Conservation (phyloP, 2,113 vertebrate genomes). For the Atractosteus spatula region DNA sequence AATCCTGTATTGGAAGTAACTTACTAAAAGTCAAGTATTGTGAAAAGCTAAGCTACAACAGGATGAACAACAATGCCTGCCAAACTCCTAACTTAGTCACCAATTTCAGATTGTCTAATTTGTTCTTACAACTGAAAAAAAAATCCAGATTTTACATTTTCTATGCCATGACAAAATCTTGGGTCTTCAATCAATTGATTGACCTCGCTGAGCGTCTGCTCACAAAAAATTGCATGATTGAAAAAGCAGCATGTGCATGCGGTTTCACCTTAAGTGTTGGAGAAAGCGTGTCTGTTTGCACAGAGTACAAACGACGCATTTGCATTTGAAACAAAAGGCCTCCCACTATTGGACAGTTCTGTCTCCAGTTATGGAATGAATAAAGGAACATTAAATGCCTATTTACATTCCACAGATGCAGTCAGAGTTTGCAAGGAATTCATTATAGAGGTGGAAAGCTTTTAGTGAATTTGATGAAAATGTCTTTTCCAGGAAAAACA, state of each 20-base stretch:
- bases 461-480: constrained; percentile 45
- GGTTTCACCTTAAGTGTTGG: background rate
- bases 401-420: constrained; percentile 62
- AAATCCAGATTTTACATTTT: too few species aligned
- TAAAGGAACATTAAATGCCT: constrained; percentile 61
- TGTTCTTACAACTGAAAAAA: too few species aligned
- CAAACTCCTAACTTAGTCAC: too few species aligned
- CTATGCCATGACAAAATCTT: too few species aligned
- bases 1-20: too few species aligned
- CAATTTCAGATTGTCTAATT: too few species aligned
- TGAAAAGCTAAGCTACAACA: too few species aligned
- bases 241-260: background rate
- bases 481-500: constrained; percentile 41
- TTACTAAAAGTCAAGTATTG: too few species aligned
- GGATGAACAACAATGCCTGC: too few species aligned
- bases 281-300: background rate
- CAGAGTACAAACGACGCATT: background rate
- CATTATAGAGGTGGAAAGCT: constrained; percentile 55
- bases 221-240: background rate
- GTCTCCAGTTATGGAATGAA: constrained; percentile 53
- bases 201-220: background rate
- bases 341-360: constrained; percentile 58
- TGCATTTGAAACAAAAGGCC: constrained; percentile 32
- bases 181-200: too few species aligned
- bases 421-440: constrained; percentile 49